phyloP scores from a whole-genome alignment of 2,888 invertebrate genomes.

The Drosophila kuntzei region DNA sequence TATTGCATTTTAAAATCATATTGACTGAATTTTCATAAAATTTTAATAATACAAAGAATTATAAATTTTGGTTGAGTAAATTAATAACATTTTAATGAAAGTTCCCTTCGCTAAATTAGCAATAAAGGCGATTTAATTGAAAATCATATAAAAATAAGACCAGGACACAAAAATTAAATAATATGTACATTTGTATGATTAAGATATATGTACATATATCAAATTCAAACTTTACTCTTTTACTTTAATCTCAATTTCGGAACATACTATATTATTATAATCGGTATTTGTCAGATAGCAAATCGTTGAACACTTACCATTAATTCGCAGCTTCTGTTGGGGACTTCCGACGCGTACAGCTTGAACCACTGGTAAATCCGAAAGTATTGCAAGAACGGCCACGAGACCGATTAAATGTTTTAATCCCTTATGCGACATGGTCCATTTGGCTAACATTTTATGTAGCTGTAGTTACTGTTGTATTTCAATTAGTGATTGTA shows the following conservation, averaged over 20 bases:
- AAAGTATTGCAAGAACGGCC: conserved; percentile 64
- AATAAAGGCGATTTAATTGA: no score
- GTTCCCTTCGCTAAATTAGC: not conserved
- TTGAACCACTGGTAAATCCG: conserved; percentile 75
- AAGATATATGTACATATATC: not conserved
- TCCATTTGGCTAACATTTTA: conserved; percentile 83
- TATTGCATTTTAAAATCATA: not conserved
- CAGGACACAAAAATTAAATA: not conserved
- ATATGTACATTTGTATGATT: not conserved
- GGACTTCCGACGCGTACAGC: conserved; percentile 86
- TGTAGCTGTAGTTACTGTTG: not conserved
- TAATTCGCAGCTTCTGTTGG: conserved; percentile 84
- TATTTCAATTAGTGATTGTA: conserved; percentile 25
- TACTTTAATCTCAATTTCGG: no score
- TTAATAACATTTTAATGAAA: not conserved
- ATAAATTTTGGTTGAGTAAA: not conserved
- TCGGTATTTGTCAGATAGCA: not conserved
- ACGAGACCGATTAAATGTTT: conserved; percentile 67
- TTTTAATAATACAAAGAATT: not conserved
- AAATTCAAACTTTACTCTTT: not conserved
- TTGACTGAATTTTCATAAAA: not conserved
- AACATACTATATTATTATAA: no score
- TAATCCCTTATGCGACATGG: conserved; percentile 74
- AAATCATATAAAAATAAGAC: not conserved
- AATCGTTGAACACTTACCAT: conserved; percentile 45